Percentiles rank a stretch among this genome's conserved stretches.
Evolutionary conservation across 2,888 invertebrate species (phyloP).

Genomic region (Drosophila setosimentum): DNA sequence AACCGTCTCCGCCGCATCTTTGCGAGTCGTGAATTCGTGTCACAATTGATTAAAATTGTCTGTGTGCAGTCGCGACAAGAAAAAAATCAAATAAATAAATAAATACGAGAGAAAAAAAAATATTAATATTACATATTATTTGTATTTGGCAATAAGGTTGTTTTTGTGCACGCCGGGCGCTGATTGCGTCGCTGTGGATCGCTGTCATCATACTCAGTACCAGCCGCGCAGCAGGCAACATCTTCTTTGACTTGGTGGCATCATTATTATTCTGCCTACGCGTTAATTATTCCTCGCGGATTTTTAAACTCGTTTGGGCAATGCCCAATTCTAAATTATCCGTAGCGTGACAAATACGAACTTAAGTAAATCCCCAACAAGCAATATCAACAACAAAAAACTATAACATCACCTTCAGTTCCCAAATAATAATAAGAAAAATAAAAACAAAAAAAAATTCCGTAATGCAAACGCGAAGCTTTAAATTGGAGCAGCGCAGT

Average conservation of each 20-base stretch:
- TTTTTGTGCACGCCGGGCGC: slow-evolving; percentile 54
- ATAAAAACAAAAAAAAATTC: not conserved
- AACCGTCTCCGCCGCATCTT: slow-evolving; percentile 35
- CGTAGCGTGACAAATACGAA: slow-evolving; percentile 64
- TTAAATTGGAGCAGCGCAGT: slow-evolving; percentile 38
- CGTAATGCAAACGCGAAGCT: slow-evolving; percentile 65
- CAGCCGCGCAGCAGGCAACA: slow-evolving; percentile 2
- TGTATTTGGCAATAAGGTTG: slow-evolving; percentile 70
- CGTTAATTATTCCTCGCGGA: slow-evolving; percentile 65
- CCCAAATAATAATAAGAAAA: slow-evolving; percentile 21
- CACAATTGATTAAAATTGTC: slow-evolving; percentile 74
- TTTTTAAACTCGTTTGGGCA: slow-evolving; percentile 55
- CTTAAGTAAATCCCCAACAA: slow-evolving; percentile 3
- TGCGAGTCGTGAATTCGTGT: slow-evolving; percentile 77
- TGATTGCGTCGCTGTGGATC: slow-evolving; percentile 53
- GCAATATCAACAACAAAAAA: slow-evolving; percentile 14
- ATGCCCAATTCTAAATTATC: slow-evolving; percentile 73
- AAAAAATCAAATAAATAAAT: slow-evolving; percentile 27
- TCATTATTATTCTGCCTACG: slow-evolving; percentile 73
- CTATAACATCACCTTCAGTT: slow-evolving; percentile 21
- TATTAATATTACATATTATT: slow-evolving; percentile 74
- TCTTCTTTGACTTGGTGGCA: slow-evolving; percentile 9
- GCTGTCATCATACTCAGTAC: slow-evolving; percentile 48
- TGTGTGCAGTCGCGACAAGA: slow-evolving; percentile 54
- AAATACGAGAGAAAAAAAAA: slow-evolving; percentile 48